phyloP scores from a whole-genome alignment of 1,140 invertebrate genomes.

The Myzus persicae region DNA sequence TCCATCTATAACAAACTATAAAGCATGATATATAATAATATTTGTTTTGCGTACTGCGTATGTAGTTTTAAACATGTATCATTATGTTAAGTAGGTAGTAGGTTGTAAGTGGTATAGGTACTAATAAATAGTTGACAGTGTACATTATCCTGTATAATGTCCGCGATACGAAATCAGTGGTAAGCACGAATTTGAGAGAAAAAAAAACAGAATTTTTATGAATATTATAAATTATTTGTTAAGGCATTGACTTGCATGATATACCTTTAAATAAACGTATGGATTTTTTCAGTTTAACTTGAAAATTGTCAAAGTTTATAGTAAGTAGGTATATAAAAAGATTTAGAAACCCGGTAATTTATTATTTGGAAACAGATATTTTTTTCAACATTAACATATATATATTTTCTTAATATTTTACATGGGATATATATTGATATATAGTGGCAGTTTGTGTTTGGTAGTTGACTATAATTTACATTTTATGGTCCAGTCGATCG shows the following conservation, averaged over 20 bases:
- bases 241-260: not conserved
- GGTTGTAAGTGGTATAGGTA: too few relatives aligned
- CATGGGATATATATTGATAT: not conserved
- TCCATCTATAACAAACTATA: too few relatives aligned
- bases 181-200: too few relatives aligned
- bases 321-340: not conserved
- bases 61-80: too few relatives aligned
- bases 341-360: not conserved
- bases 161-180: too few relatives aligned
- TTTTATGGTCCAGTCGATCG: not conserved
- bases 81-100: too few relatives aligned
- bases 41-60: too few relatives aligned
- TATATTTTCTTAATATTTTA: not conserved
- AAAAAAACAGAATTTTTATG: too few relatives aligned
- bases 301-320: not conserved
- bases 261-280: not conserved
- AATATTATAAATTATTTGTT: too few relatives aligned
- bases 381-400: not conserved
- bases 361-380: not conserved
- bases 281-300: not conserved
- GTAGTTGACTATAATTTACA: not conserved
- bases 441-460: not conserved
- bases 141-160: too few relatives aligned
- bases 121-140: too few relatives aligned
- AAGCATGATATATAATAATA: too few relatives aligned